Percentiles rank a stretch among this genome's conserved stretches.
These are phyloP conservation scores for Furcifer pardalis DNA, from an alignment of 2,797 vertebrate species.

Conservation along the genomic window DNA sequence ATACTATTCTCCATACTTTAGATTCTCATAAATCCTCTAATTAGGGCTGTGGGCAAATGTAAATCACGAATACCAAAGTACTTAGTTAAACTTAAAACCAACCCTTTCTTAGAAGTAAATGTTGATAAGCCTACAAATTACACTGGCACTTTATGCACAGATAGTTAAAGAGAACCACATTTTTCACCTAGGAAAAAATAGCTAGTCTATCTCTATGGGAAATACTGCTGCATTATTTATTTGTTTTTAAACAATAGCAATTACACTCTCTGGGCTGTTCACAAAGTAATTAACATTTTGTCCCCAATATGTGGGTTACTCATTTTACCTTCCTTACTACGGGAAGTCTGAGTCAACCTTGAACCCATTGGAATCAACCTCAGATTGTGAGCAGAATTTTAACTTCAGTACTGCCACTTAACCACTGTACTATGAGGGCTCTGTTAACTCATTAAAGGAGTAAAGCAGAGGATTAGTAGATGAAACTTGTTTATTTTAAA, in stretches of 20 bases:
- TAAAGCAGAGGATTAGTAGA: conserved; percentile 15
- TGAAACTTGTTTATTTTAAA: background rate
- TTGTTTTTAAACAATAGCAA: too few species aligned
- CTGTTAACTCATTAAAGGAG: conserved; percentile 33
- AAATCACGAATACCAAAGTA: conserved; percentile 53
- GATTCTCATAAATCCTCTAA: conserved; percentile 55
- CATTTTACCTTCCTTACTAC: too few species aligned
- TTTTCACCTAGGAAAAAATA: background rate
- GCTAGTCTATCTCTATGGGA: conserved; percentile 39
- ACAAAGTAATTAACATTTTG: too few species aligned
- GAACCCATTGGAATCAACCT: too few species aligned
- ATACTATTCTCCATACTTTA: conserved; percentile 40
- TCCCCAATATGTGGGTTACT: too few species aligned
- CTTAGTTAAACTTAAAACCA: conserved; percentile 51
- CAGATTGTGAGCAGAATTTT: too few species aligned
- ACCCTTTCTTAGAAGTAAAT: conserved; percentile 37
- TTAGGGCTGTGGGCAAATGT: conserved; percentile 57
- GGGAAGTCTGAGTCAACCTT: too few species aligned
- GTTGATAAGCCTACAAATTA: conserved; percentile 35
- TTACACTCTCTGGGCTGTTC: too few species aligned
- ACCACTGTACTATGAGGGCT: too few species aligned
- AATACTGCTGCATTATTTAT: background rate
- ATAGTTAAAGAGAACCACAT: background rate
- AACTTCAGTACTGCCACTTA: too few species aligned
- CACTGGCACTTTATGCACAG: background rate